Base-by-base conservation (phyloP, 2,113 vertebrate species). In the Theristicus caerulescens region DNA sequence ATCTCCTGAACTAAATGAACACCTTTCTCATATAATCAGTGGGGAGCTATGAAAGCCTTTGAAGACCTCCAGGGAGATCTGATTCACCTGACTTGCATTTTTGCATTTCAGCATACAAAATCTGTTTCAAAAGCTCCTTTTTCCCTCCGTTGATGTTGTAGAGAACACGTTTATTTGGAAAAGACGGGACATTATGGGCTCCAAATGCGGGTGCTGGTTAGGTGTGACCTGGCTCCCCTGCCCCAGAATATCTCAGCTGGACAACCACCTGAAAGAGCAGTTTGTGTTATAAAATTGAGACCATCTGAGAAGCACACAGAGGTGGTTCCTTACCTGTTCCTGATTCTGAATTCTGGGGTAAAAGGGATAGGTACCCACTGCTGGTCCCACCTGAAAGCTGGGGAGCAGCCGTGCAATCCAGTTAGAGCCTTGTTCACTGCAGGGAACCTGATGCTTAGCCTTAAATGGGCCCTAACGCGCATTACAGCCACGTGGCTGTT, bases 401-500 rank as follows among this genome's bases (percentile, higher is more conserved):
- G 12, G 61, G 29, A 78, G 46, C 14, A 82, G 40, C 26, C 9
- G 0, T 44, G 7, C 52, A 69, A 29, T 78, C 29, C 13, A 32
- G 15, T 61, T 40, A 61, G 44, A 86, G 15, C n/a, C 7, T 76
- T 62, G 31, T 25, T 90, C 31, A 9, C 18, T 26, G 32, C 12
- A 52, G 34, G 7, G 13, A 91, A 36, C 44, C 12, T n/a, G 20
- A 9, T 59, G 36, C 38, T 90, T 70, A 42, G 27, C 10, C 26
- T 67, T 82, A n/a, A 42, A 32, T 16, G 4, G 69, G 18, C 34
- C 62, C 25, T 57, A 44, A 61, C 79, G 9, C 0, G 0, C 42
- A 13, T 49, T 58, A 18, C 46, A 74, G 27, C n/a, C 49, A 38
- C 0, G 1, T 20, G 54, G 25, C 17, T 82, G 11, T 69, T 74